Conservation (phyloP, 2,113 vertebrate species). For the Oenanthe melanoleuca region DNA sequence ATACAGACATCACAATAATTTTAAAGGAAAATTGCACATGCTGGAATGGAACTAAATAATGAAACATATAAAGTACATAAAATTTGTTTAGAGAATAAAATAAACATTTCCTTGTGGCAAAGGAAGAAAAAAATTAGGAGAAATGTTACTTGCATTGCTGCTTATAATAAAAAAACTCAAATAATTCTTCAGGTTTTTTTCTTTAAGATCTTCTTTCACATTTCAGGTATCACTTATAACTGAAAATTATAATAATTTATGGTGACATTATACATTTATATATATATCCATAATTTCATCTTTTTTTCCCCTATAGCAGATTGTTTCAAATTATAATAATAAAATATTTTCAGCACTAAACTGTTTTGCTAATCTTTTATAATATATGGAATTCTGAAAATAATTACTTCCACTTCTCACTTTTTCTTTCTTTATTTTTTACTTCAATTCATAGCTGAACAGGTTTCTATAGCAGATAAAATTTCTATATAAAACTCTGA, state of each 20-base stretch:
- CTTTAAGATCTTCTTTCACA: neutral
- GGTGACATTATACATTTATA: neutral
- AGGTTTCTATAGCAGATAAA: neutral
- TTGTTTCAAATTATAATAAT: neutral
- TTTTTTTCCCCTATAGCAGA: neutral
- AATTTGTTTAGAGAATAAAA: neutral
- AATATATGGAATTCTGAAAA: neutral
- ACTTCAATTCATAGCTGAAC: neutral
- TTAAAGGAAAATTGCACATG: neutral
- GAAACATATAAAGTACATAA: neutral
- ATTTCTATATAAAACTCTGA: neutral
- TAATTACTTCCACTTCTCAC: neutral
- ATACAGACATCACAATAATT: neutral
- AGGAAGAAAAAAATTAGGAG: neutral
- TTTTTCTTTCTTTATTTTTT: neutral
- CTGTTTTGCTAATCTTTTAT: neutral
- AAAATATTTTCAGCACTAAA: neutral
- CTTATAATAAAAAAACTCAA: neutral
- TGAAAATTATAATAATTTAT: neutral
- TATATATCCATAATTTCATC: neutral
- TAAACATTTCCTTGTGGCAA: neutral
- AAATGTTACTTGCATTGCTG: neutral
- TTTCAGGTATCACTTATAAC: neutral
- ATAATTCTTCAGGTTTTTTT: neutral
- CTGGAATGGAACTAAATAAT: neutral